These are phyloP conservation scores for Nemotelus pantherinus DNA, from an alignment of 2,888 invertebrate genomes.

Conservation along the genomic window DNA sequence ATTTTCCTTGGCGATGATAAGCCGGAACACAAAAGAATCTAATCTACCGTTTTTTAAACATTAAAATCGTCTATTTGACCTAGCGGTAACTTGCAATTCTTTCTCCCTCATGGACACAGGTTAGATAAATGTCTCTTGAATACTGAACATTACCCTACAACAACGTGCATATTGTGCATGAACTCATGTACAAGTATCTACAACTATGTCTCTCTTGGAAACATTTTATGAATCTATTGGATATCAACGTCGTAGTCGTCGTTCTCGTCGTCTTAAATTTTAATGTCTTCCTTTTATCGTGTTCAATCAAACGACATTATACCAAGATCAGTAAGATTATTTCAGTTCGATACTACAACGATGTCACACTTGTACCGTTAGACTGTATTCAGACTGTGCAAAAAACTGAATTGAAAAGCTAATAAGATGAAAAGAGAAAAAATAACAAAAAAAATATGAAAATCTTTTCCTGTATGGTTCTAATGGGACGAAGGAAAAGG, in stretches of 20 bases:
- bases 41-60: no score
- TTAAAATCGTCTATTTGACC: no score
- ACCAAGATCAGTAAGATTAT: not conserved
- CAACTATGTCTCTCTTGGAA: no score
- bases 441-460: slow-evolving; percentile 24
- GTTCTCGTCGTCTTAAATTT: slow-evolving; percentile 33
- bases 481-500: not conserved
- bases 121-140: no score
- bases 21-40: no score
- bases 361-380: slow-evolving; percentile 44
- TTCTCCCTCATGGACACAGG: no score
- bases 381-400: no score
- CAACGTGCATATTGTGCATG: not conserved
- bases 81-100: no score
- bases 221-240: no score
- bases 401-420: no score
- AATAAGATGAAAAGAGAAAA: not conserved
- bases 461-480: slow-evolving; percentile 28
- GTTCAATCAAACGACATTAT: slow-evolving; percentile 42
- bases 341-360: slow-evolving; percentile 2
- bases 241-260: not conserved
- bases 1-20: no score
- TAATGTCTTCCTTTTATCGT: slow-evolving; percentile 45
- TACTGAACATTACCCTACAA: not conserved
- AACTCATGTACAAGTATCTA: no score